Base-by-base conservation (phyloP, 2,113 vertebrate species). In the Chloropsis cyanopogon region DNA sequence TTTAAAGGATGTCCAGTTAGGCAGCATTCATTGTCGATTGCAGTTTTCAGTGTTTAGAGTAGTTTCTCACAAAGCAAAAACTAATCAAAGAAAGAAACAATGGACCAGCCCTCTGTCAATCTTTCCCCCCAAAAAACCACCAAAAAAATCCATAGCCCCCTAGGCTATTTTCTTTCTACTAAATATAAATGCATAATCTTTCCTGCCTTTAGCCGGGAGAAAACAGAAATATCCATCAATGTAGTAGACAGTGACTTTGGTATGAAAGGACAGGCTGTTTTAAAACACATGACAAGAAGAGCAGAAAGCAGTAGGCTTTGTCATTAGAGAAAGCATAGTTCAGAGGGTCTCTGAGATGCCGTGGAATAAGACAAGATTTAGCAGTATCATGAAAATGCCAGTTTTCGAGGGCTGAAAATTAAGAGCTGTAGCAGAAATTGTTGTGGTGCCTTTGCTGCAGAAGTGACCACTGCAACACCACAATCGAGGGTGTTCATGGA, bases 71-170 rank as follows among this genome's bases (percentile, higher is more conserved):
- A 71, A 61, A 80, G 14, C 23, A 80, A 90, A 87, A 79, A 26
- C 10, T 59, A 68, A 76, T 56, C 9, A 68, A 73, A 78, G n/a
- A 84, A 68, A 72, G 31, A 84, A 78, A 77, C 33, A 57, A 28
- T 9, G 8, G 5, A 61, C 10, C 9, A 31, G 2, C 2, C 5
- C 13, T 14, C 5, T 25, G 20, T 13, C 22, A 47, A 56, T 19
- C 17, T 25, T 52, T 19, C 8, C 10, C 50, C 12, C 8, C 14
- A 19, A 29, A 37, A 15, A 8, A 0, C 1, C 17, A 37, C 6
- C 16, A 73, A 63, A 37, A 78, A 26, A 20, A 6, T 50, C 33
- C 8, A 47, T 25, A 49, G 47, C 0, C 1, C 20, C 4, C 18
- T 18, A 54, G 28, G 50, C 3, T 12, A 47, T 57, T 75, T 87